Evolutionary conservation across 2,888 invertebrate genomes (phyloP).

Genomic region (Bedellia somnulentella): DNA sequence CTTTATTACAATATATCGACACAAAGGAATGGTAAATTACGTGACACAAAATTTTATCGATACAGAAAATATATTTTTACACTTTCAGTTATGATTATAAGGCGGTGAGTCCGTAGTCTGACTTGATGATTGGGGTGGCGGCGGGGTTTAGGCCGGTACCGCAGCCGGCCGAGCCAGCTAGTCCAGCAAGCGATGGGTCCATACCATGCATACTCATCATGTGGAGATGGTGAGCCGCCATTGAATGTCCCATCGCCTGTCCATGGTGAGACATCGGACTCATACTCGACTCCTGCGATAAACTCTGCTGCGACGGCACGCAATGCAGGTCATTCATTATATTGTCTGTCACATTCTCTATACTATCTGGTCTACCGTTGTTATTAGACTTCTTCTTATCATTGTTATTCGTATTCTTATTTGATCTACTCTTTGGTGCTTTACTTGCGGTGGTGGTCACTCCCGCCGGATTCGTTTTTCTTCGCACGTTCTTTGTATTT

Average conservation of each 20-base stretch:
- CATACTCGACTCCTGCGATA: constrained; percentile 49
- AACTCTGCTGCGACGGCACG: constrained; percentile 49
- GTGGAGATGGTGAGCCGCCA: constrained; percentile 53
- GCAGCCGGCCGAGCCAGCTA: constrained; percentile 50
- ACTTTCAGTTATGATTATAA: constrained; percentile 49
- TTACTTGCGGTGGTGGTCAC: constrained; percentile 63
- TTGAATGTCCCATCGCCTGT: constrained; percentile 54
- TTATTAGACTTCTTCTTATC: constrained; percentile 57
- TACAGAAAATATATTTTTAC: constrained; percentile 49
- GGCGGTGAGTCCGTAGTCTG: constrained; percentile 86
- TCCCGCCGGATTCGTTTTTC: constrained; percentile 77
- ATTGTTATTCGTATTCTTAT: constrained; percentile 57
- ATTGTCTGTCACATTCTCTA: constrained; percentile 67
- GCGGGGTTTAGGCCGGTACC: constrained; percentile 38
- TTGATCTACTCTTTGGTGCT: constrained; percentile 71
- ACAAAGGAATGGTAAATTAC: constrained; percentile 48
- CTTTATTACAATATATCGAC: constrained; percentile 52
- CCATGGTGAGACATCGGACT: constrained; percentile 54
- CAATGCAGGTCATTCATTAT: constrained; percentile 64
- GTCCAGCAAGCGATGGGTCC: constrained; percentile 52
- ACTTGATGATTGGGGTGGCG: constrained; percentile 70
- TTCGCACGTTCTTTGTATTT: constrained; percentile 74
- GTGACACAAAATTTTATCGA: constrained; percentile 23
- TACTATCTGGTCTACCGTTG: constrained; percentile 63
- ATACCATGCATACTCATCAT: constrained; percentile 52